Evolutionary conservation across 1,140 invertebrate species (phyloP).

Genomic region (Conus ventricosus): DNA sequence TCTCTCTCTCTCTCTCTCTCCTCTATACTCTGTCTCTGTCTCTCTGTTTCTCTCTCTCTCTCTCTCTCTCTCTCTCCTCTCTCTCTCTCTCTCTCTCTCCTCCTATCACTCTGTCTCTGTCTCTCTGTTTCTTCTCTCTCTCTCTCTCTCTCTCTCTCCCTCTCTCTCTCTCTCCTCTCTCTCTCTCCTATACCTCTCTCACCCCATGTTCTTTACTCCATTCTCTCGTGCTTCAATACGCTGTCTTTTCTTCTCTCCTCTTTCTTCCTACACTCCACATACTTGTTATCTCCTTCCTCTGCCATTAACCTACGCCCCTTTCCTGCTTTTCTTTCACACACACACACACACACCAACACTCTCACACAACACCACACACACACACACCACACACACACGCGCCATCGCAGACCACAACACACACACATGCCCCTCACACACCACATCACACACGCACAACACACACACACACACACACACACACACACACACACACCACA

Average conservation of each 20-base stretch:
- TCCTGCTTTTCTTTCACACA: background rate
- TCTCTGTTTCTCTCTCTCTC: background rate
- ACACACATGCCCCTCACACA: too few relatives aligned
- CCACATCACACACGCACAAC: too few relatives aligned
- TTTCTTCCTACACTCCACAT: background rate
- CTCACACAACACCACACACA: too few relatives aligned
- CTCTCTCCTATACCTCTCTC: background rate
- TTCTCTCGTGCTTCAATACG: background rate
- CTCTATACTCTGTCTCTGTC: background rate
- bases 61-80: conserved; percentile 9
- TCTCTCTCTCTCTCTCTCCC: background rate
- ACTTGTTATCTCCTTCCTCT: background rate
- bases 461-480: too few relatives aligned
- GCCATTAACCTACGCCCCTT: background rate
- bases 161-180: conserved; percentile 28
- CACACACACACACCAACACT: too few relatives aligned
- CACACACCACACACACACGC: too few relatives aligned
- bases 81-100: conserved; percentile 21
- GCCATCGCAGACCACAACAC: too few relatives aligned
- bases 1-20: background rate
- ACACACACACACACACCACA: too few relatives aligned
- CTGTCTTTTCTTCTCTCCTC: background rate
- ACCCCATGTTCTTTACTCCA: background rate
- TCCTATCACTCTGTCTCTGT: background rate
- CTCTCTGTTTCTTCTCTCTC: background rate